Conservation (phyloP, 2,113 vertebrate species). For the Pristiophorus japonicus region DNA sequence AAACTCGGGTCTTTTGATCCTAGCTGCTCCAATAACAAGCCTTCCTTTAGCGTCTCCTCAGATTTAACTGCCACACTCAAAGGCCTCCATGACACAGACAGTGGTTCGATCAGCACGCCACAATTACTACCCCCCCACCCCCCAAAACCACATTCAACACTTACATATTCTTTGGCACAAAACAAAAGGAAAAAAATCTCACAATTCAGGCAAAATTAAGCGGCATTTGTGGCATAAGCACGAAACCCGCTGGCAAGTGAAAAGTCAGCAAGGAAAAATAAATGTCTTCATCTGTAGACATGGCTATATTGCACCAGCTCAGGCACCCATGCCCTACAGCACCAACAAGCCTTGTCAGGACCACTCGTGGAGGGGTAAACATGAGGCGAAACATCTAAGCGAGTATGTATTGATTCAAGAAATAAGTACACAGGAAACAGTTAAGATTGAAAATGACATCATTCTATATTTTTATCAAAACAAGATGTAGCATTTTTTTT, state of each 20-base stretch:
- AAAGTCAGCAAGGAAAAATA: background rate
- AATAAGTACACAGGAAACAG: background rate
- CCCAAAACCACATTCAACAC: background rate
- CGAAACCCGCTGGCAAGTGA: no score
- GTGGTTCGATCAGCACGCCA: no score
- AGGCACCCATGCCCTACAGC: background rate
- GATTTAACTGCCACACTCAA: background rate
- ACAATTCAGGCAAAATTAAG: background rate
- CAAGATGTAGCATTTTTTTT: background rate
- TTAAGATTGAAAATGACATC: background rate
- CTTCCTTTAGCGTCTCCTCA: background rate
- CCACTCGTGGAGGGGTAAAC: background rate
- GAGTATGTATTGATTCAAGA: background rate
- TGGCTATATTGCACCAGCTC: background rate
- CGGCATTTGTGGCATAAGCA: background rate
- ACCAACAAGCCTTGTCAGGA: background rate
- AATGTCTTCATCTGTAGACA: background rate
- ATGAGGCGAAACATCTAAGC: background rate
- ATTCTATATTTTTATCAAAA: background rate
- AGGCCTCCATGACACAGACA: background rate
- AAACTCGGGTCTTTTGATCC: background rate
- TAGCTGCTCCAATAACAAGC: background rate
- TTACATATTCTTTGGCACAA: background rate
- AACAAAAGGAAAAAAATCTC: background rate
- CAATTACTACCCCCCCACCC: background rate